Base-by-base conservation (phyloP, 2,113 vertebrate genomes). In the Columbina picui region DNA sequence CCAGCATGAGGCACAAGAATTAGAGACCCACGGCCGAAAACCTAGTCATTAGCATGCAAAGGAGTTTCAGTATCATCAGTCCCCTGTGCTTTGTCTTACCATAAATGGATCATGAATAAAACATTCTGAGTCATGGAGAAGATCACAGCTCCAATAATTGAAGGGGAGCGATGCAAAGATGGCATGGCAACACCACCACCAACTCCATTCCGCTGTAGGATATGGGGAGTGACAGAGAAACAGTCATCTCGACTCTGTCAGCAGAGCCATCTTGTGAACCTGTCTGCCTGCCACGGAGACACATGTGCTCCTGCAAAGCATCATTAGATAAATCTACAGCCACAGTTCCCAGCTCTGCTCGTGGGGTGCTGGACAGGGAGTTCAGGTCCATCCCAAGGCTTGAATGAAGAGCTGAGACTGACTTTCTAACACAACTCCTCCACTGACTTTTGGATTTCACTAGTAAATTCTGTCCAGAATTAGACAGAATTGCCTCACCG, bases 61-160 rank as follows among this genome's bases (percentile, higher is more conserved):
- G 26, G 43, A 61, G 14, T 52, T 65, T 76, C 41, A 57, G 49
- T 55, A 29, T 20, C 50, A n/a, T 59, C 69, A 55, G 32, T 67
- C 49, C 38, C 29, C 71, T 71, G 52, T 75, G 49, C 47, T 82
- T 74, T 59, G 53, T 61, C 41, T 84, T 78, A 25, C 23, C 50
- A 18, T 71, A 87, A 89, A 79, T 55, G 45, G 27, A 80, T 89
- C 32, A 57, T 68, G 65, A 93, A 87, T 84, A 91, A 90, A 91
- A 77, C 29, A 67, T 89, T 93, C 50, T 87, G 83, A 96, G 67
- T 69, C 77, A 64, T 2, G 36, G 55, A 71, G 75, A 65, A 52
- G 34, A 64, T 53, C 17, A 11, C 39, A 74, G 65, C 36, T 93
- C 63, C 49, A 7, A 3, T 75, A 93, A 61, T 80, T 92, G 49